Percentiles rank a stretch among this genome's conserved stretches.
phyloP scores from a whole-genome alignment of 92 coral and sea anemone species.

The Umimayanthus chanpuru region DNA sequence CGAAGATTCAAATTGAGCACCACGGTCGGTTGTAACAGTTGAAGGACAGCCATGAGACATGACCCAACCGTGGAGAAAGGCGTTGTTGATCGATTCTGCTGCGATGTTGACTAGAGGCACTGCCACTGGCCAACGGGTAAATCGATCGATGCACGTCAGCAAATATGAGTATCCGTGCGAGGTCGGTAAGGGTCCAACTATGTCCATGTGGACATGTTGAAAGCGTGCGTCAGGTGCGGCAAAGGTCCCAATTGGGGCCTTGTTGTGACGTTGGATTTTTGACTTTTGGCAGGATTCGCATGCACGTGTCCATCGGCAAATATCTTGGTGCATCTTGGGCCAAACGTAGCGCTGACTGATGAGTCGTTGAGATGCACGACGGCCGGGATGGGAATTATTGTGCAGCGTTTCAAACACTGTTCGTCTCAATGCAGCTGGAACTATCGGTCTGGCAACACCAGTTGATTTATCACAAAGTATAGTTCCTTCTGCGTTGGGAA shows the following conservation, averaged over 20 bases:
- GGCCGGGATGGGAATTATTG: constrained; percentile 42
- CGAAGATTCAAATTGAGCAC: no score
- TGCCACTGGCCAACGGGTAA: constrained; percentile 57
- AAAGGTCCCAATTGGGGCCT: not conserved
- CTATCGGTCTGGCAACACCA: constrained; percentile 26
- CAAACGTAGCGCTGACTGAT: no score
- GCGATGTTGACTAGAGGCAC: constrained; percentile 23
- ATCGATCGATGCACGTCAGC: constrained; percentile 48
- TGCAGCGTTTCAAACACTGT: constrained; percentile 38
- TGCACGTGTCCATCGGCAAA: not conserved
- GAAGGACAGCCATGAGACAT: no score
- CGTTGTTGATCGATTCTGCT: no score
- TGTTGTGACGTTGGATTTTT: not conserved
- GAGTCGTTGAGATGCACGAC: not conserved
- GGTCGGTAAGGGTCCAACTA: constrained; percentile 11
- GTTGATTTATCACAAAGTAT: constrained; percentile 40
- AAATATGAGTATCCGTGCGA: constrained; percentile 46
- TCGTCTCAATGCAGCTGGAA: not conserved
- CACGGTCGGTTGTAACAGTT: no score
- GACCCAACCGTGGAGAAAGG: no score
- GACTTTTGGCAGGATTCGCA: constrained; percentile 9
- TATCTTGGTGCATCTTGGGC: constrained; percentile 32
- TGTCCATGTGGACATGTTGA: constrained; percentile 13
- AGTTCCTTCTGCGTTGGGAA: not conserved
- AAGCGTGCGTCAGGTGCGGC: constrained; percentile 11